Percentiles rank a stretch among this genome's conserved stretches.
These are phyloP conservation scores for Semnopithecus entellus DNA, from an alignment of 2,113 vertebrate genomes.

Conservation along the genomic window DNA sequence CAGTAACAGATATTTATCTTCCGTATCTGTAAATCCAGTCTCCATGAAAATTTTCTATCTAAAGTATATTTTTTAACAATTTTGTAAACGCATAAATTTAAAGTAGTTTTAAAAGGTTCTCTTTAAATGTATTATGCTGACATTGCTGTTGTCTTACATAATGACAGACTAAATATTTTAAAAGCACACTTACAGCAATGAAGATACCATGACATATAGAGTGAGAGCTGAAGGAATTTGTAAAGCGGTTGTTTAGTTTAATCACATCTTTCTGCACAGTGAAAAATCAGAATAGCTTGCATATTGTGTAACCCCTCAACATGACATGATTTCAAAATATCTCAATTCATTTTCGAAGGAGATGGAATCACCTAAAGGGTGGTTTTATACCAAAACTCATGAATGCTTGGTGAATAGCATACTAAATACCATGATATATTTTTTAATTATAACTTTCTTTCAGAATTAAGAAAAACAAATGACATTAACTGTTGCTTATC, in stretches of 20 bases:
- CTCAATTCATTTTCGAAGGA: not conserved
- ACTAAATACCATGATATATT: not conserved
- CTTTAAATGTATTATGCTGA: not conserved
- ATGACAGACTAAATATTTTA: not conserved
- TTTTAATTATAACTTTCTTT: slow-evolving; percentile 62
- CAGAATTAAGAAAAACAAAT: slow-evolving; percentile 91
- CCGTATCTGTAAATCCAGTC: not conserved
- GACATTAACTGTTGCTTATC: slow-evolving; percentile 92
- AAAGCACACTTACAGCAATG: not conserved
- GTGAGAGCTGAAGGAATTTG: not conserved
- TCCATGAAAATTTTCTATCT: not conserved
- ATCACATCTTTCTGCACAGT: not conserved
- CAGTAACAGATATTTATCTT: not conserved
- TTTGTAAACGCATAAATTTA: not conserved
- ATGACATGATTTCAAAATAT: not conserved
- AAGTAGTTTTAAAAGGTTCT: not conserved
- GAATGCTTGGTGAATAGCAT: not conserved
- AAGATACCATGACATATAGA: not conserved
- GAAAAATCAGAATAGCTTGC: not conserved
- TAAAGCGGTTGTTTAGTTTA: not conserved
- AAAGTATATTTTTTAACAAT: not conserved
- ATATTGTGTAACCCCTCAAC: not conserved
- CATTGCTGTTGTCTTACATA: not conserved
- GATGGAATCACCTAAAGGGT: not conserved
- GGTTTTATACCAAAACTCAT: not conserved